Evolutionary conservation across 2,113 vertebrate genomes (phyloP).

Genomic region (Brienomyrus brachyistius): DNA sequence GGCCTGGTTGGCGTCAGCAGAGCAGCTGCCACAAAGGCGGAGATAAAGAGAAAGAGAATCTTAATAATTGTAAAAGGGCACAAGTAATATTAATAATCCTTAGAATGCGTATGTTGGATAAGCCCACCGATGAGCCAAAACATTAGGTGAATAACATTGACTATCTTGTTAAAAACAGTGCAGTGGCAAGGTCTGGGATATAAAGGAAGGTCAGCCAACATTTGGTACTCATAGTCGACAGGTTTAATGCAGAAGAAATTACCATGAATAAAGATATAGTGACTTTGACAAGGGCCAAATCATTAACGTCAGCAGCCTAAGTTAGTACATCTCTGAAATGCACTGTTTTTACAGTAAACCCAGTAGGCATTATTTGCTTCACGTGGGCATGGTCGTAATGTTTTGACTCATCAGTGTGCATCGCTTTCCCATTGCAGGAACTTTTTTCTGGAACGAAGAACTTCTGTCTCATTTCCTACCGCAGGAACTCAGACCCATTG

Average conservation of each 20-base stretch:
- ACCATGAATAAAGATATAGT: not conserved
- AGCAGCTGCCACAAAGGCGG: not conserved
- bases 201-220: not conserved
- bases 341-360: not conserved
- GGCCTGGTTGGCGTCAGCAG: not conserved
- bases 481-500: not conserved
- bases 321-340: not conserved
- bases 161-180: not conserved
- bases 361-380: not conserved
- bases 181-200: not conserved
- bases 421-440: not conserved
- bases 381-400: not conserved
- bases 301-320: not conserved
- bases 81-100: not conserved
- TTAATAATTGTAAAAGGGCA: not conserved
- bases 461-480: not conserved
- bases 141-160: not conserved
- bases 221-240: not conserved
- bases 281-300: not conserved
- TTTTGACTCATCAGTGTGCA: not conserved
- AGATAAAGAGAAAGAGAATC: not conserved
- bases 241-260: not conserved
- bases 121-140: not conserved
- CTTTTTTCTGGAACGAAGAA: not conserved
- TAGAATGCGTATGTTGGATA: not conserved